Evolutionary conservation across 1,140 invertebrate species (phyloP).

Genomic region (Dryas iulia): DNA sequence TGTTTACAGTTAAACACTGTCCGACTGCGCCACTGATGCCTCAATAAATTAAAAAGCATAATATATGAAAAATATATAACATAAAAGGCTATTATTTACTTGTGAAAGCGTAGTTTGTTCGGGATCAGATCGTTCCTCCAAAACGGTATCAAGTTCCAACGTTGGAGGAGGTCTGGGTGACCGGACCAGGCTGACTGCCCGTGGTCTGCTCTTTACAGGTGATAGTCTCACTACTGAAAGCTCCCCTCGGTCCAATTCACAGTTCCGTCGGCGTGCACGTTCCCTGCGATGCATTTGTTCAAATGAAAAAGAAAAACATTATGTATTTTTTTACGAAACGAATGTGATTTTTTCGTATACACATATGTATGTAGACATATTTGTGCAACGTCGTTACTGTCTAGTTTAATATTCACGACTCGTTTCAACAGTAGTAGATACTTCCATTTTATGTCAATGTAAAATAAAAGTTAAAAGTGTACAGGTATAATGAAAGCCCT

Average conservation of each 20-base stretch:
- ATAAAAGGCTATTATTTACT: neutral
- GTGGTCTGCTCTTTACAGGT: conserved; percentile 82
- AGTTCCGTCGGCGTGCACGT: conserved; percentile 87
- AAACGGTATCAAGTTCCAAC: conserved; percentile 89
- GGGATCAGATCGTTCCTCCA: conserved; percentile 88
- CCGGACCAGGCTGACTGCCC: conserved; percentile 85
- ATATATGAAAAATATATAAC: neutral
- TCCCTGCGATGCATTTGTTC: conserved; percentile 74
- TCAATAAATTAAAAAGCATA: too few species aligned
- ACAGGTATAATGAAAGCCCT: neutral
- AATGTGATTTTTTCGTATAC: too few species aligned
- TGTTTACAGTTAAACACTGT: too few species aligned
- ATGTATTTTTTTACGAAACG: too few species aligned
- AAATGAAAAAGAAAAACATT: too few species aligned
- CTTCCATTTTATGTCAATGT: neutral
- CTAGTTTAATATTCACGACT: neutral
- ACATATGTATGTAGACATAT: too few species aligned
- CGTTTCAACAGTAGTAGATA: neutral
- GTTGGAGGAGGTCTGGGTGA: conserved; percentile 84
- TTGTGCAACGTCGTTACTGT: neutral
- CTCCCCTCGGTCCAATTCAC: conserved; percentile 88
- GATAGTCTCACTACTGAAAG: conserved; percentile 90
- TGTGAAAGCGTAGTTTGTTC: conserved; percentile 82
- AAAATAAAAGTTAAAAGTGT: neutral
- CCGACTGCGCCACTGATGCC: too few species aligned